Conservation (phyloP, 2,113 vertebrate genomes). For the Zootoca vivipara region DNA sequence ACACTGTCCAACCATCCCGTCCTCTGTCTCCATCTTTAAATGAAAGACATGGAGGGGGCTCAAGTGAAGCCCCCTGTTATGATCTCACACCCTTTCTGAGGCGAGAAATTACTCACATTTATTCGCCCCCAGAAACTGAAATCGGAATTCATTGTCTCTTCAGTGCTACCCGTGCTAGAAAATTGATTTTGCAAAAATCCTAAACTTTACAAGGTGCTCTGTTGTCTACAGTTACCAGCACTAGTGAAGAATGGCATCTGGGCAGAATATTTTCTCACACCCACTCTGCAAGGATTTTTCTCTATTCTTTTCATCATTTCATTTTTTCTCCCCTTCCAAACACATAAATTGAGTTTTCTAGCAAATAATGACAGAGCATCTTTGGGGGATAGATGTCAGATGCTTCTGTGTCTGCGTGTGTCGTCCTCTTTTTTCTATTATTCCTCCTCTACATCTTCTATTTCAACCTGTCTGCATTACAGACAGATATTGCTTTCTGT, state of each 20-base stretch:
- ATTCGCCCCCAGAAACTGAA: background rate
- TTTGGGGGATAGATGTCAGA: slow-evolving; percentile 55
- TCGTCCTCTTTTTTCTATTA: slow-evolving; percentile 32
- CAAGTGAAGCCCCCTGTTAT: background rate
- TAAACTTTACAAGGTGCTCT: slow-evolving; percentile 11
- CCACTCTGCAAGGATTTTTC: background rate
- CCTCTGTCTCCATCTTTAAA: background rate
- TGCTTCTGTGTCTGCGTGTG: slow-evolving; percentile 34
- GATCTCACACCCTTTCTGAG: background rate
- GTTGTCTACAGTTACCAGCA: background rate
- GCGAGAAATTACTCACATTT: background rate
- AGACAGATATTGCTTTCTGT: slow-evolving; percentile 62
- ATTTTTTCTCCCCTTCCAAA: slow-evolving; percentile 14
- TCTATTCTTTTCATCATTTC: background rate
- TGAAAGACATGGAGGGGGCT: background rate
- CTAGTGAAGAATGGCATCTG: background rate
- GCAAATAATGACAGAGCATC: slow-evolving; percentile 58
- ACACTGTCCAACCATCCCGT: too few species aligned
- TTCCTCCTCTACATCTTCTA: slow-evolving; percentile 53
- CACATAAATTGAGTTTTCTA: slow-evolving; percentile 61
- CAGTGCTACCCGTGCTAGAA: background rate
- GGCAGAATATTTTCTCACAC: background rate
- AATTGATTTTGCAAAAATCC: background rate
- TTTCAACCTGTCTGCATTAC: slow-evolving; percentile 63
- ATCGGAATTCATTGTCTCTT: background rate